Conservation (phyloP, 2,797 vertebrate species). For the Pitangus sulphuratus region DNA sequence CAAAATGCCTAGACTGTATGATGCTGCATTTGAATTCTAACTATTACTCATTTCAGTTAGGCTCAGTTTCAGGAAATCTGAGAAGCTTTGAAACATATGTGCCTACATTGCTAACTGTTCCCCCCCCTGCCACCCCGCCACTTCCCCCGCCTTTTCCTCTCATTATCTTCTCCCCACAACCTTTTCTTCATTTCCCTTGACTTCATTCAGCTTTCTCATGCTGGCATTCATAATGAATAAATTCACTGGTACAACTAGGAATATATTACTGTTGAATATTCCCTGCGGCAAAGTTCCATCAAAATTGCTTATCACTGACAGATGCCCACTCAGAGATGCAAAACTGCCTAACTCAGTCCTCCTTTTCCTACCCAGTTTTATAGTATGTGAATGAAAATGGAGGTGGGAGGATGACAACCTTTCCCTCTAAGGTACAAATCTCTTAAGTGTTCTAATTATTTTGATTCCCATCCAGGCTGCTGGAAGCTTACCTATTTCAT, state of each 20-base stretch:
- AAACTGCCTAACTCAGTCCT: neutral
- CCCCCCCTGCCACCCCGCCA: neutral
- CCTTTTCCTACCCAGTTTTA: neutral
- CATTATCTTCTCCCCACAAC: conserved; percentile 31
- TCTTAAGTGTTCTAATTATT: conserved; percentile 30
- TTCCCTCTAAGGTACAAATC: neutral
- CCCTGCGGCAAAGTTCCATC: conserved; percentile 44
- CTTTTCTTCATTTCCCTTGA: conserved; percentile 27
- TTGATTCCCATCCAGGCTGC: conserved; percentile 1
- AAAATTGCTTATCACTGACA: conserved; percentile 52
- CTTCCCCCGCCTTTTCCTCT: neutral
- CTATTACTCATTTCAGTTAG: conserved; percentile 26
- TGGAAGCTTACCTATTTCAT: conserved; percentile 10
- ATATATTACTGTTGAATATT: conserved; percentile 59
- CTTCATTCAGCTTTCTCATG: conserved; percentile 49
- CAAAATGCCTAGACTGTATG: conserved; percentile 22
- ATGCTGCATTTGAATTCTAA: conserved; percentile 10
- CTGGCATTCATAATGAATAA: conserved; percentile 47
- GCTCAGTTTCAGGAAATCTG: conserved; percentile 36
- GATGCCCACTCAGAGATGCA: conserved; percentile 47
- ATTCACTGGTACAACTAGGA: conserved; percentile 38
- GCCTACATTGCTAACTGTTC: conserved; percentile 15
- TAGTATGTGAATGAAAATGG: neutral
- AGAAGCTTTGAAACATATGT: conserved; percentile 38
- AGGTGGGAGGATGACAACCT: neutral